Evolutionary conservation across 2,797 vertebrate species (phyloP), one percentile per base, ranked within the genome.

Genomic region (Chiroxiphia lanceolata): DNA sequence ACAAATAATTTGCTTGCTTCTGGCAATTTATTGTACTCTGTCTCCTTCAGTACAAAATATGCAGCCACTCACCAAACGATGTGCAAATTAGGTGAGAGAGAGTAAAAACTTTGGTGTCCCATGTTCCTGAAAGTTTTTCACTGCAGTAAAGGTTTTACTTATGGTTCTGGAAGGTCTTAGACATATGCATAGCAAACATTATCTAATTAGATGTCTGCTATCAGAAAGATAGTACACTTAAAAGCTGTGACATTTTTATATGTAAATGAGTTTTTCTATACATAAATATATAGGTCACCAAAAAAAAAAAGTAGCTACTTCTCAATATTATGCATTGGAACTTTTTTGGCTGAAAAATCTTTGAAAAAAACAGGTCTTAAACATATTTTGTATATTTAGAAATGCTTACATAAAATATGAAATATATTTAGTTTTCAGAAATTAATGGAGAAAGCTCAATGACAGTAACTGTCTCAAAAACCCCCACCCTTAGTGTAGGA

Each of bases 1-100:
- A 80, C 63, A 87, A 94, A 93, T 79, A 54, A 67, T 89, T 88
- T 94, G 71, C 29, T 79, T 93, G 81, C 61, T 77, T 84, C 59
- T 76, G 42, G 31, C 54, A 78, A 36, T 82, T 72, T 67, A 36
- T 26, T 15, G 5, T 59, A 26, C 16, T 69, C 21, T 77, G 7
- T 83, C 19, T 33, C 17, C 21, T 78, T 75, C 33, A 18, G 23
- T 69, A n/a, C 22, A 93, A 88, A 75, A 86, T 45, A 80, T 9
- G 15, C 20, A 88, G 36, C 45, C 22, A 47, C 13, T 34, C n/a
- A 68, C 65, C 38, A 89, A 78, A 20, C 54, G 13, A 27, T 38
- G 29, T 45, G 79, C 40, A 82, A 5, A 90, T 68, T 69, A 68
- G 17, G 10, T 61, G 33, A 64, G 12, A 40, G n/a, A 88, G 42